Evolutionary conservation across 2,113 vertebrate genomes (phyloP), one percentile per base, ranked within the genome.

Genomic region (Odontophorus gujanensis): DNA sequence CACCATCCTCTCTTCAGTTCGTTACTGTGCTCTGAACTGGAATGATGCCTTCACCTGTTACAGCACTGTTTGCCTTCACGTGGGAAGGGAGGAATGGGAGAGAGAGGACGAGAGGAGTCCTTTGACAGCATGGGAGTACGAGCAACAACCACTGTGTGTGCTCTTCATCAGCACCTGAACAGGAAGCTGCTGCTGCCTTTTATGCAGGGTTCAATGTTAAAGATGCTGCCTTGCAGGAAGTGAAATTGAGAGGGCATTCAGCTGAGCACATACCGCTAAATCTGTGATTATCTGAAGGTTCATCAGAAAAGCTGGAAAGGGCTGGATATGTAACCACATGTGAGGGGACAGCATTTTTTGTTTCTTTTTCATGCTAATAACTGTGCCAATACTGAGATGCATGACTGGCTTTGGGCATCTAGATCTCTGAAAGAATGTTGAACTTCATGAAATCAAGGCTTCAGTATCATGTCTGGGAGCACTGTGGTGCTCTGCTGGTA

Each of bases 101-200:
- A 25, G 61, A 62, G 11, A 45, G 55, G 30, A 30, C 6, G 30
- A 74, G 32, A 63, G 43, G 5, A 65, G 10, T 43, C 9, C 16
- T 78, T 38, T 59, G 57, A 19, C 22, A 75, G 48, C 67, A 22
- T 6, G 32, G 22, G 11, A 32, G 10, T 8, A 7, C 38, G n/a
- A 36, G 25, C 47, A 71, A 59, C 11, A 58, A 16, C 4, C 10
- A 6, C 36, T 0, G 0, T 0, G 0, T 25, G 28, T 20, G 32
- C 14, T 55, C 51, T 75, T 71, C 45, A 42, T 10, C 11, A 40
- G 16, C 48, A 14, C 32, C 43, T 55, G 24, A 61, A 43, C 11
- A 45, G 22, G 50, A 38, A 18, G 26, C 32, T 62, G 51, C 51
- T 69, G 38, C 19, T 50, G 32, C 19, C 20, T 81, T 58, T 73